Evolutionary conservation across 2,888 invertebrate genomes (phyloP).

Genomic region (Ametastegia equiseti): DNA sequence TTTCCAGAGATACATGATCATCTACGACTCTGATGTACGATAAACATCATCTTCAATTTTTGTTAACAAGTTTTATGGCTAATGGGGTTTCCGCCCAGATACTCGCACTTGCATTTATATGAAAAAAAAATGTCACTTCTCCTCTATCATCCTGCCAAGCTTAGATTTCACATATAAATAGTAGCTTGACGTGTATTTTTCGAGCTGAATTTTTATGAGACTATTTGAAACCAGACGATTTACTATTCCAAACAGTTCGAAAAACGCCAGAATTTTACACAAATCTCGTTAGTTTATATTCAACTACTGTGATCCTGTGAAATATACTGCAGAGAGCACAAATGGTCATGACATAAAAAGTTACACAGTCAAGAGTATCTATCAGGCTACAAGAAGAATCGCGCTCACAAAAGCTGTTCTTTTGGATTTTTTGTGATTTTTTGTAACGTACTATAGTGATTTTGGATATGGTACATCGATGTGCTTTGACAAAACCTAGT

Average conservation of each 20-base stretch:
- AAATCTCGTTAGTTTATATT: conserved; percentile 22
- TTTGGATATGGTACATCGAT: neutral
- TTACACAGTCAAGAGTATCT: neutral
- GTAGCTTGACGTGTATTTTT: neutral
- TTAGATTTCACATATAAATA: neutral
- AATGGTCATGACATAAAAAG: neutral
- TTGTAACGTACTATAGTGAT: neutral
- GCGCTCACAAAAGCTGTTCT: neutral
- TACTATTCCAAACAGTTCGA: neutral
- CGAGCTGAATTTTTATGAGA: conserved; percentile 10
- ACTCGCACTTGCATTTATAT: neutral
- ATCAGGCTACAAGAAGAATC: neutral
- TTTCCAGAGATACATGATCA: conserved; percentile 35
- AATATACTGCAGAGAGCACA: neutral
- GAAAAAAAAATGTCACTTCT: neutral
- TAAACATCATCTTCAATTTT: conserved; percentile 2
- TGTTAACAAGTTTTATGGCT: neutral
- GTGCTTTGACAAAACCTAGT: neutral
- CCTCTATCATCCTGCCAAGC: neutral
- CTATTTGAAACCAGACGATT: neutral
- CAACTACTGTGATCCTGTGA: conserved; percentile 5
- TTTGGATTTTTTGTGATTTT: neutral
- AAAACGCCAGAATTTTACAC: conserved; percentile 7
- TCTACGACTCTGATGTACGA: conserved; percentile 18
- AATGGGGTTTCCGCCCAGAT: neutral